These are phyloP conservation scores for Ivindomyrus marchei DNA, from an alignment of 2,113 vertebrate species.

Conservation along the genomic window DNA sequence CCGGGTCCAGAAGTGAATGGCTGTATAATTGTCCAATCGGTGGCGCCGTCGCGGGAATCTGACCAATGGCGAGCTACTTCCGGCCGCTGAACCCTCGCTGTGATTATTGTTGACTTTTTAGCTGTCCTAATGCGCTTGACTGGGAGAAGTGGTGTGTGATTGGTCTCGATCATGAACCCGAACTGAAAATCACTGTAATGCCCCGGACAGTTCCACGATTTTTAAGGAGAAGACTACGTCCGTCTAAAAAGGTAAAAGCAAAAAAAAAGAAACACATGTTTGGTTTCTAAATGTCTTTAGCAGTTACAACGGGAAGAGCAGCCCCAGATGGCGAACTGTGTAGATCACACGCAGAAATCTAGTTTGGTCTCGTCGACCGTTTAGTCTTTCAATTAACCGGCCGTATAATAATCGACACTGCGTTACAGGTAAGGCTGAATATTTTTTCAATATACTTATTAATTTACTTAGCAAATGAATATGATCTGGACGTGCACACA, in stretches of 20 bases:
- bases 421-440: neutral
- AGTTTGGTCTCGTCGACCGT: neutral
- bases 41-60: rapidly evolving
- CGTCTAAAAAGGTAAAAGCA: neutral
- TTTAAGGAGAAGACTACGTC: neutral
- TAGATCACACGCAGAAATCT: neutral
- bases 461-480: neutral
- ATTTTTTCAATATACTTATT: neutral
- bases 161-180: neutral
- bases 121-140: neutral
- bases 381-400: neutral
- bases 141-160: neutral
- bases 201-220: neutral
- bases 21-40: conserved; percentile 31
- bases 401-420: neutral
- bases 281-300: neutral
- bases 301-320: neutral
- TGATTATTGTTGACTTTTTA: conserved; percentile 11
- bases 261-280: neutral
- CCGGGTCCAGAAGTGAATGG: conserved; percentile 46
- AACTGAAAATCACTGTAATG: neutral
- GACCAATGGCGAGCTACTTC: neutral
- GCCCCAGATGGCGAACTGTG: neutral
- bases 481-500: neutral
- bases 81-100: neutral